Base-by-base conservation (phyloP, 2,113 vertebrate species). In the Hemiprocne comata region DNA sequence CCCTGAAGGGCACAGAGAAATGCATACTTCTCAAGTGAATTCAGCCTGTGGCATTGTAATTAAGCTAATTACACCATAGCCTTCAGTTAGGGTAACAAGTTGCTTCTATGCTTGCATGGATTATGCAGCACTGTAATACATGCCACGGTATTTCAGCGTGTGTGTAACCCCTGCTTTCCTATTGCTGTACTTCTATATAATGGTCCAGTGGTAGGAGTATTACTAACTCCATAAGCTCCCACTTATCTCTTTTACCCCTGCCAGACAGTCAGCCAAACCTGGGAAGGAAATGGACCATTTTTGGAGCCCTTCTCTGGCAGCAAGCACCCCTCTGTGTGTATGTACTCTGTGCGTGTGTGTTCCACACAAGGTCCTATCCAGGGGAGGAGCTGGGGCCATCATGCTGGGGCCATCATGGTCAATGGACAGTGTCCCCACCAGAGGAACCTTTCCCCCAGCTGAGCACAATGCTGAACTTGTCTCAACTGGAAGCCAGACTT, bases 1-100 rank as follows among this genome's bases (percentile, higher is more conserved):
- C 69, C 82, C 90, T 53, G 10, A 26, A 71, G 95, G 86, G 70
- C 60, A 96, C 34, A 34, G 73, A 86, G 93, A 97, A 93, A 64
- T 67, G 61, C 89, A 77, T 93, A 65, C 24, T 82, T 85, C 93
- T 93, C n/a, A 53, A 85, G 75, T 77, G 79, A 92, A 93, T 94
- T 95, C 94, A 96, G 94, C 85, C 31, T 1, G 51, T 4, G 24
- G 90, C 61, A 4, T 34, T 80, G 89, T 92, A 94, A 95, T 97
- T 96, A 91, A 91, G 7, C 75, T 94, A 96, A 94, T 94, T 95
- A 94, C 65, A 58, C 51, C 3, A 1, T 57, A 92, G 95, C 81
- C 84, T 94, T 96, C 92, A 88, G 94, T 88, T 89, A 92, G 65
- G 62, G 51, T 73, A 96, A 84, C 1, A 17, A 94, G 76, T 54